Evolutionary conservation across 2,888 invertebrate genomes (phyloP), one percentile per base, ranked within the genome.

Genomic region (Xanthia icteritia): DNA sequence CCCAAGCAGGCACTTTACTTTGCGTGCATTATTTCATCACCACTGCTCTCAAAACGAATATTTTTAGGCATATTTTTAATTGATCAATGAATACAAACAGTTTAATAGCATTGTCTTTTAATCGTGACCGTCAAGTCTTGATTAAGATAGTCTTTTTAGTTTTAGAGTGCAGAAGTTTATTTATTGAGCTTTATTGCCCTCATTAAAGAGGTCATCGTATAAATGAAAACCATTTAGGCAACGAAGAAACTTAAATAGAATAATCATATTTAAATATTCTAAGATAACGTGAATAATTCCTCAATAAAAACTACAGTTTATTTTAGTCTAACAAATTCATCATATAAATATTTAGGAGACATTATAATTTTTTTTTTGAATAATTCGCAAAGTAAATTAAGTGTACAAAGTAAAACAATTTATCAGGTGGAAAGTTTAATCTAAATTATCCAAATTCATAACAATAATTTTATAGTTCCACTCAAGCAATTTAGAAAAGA

Each of bases 341-440:
- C 2, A 1, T 31, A 36, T 23, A 54, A 54, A 45, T 77, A 48
- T 31, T 79, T 15, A 31, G 0, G 39, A 45, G n/a, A n/a, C 0
- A 23, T 36, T 76, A 17, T 20, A 23, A 36, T 8, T 48, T 48
- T 61, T 73, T 27, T 9, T 79, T 79, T 31, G 31, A 51, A 20
- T 42, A 56, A 72, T 64, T 73, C 0, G 13, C 9, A 36, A 79
- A 63, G 17, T 56, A 63, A 70, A 70, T 63, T 36, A 45, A 17
- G 36, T 6, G 8, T 0, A n/a, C 48, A 39, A 31, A 42, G 39
- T 51, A 51, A 72, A 39, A 36, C 17, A 3, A 31, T 51, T 60
- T 5, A 23, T 65, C 5, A 20, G n/a, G 9, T 42, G 8, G 1
- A 8, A 48, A 60, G 13, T 65, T 31, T 20, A 60, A 31, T 60